A percentile compares a stretch with the other conserved stretches of the same genome.
Evolutionary conservation across 1,140 invertebrate genomes (phyloP).

Genomic region (Olivierus martensii): DNA sequence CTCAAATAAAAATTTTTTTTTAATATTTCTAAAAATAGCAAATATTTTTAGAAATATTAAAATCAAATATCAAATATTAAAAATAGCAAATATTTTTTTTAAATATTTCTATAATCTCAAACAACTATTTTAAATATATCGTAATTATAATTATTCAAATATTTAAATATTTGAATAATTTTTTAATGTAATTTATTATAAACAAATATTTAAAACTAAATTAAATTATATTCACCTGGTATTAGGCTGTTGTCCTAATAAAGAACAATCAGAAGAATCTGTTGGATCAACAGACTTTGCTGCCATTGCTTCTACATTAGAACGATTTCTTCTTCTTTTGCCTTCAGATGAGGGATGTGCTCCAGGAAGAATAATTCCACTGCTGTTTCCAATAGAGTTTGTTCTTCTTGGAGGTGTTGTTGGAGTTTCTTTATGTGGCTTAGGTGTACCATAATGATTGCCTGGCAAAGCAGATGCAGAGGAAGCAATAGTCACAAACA

Average conservation of each 20-base stretch:
- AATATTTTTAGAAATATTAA: too few species aligned
- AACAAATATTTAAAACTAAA: too few species aligned
- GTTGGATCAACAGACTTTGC: conserved; percentile 24
- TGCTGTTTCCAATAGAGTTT: conserved; percentile 14
- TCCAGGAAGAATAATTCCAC: conserved; percentile 32
- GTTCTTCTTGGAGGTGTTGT: conserved; percentile 18
- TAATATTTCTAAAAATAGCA: too few species aligned
- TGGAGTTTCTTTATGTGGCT: conserved; percentile 32
- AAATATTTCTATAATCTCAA: too few species aligned
- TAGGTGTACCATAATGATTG: conserved; percentile 39
- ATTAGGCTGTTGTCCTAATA: not conserved
- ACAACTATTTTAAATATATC: too few species aligned
- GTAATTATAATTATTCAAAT: too few species aligned
- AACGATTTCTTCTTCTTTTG: conserved; percentile 40
- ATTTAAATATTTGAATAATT: too few species aligned
- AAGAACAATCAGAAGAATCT: conserved; percentile 1
- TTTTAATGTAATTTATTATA: too few species aligned
- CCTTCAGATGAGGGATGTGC: conserved; percentile 41
- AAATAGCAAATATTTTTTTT: too few species aligned
- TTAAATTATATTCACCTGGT: not conserved
- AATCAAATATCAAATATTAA: too few species aligned
- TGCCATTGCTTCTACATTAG: conserved; percentile 39
- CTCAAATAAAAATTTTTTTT: too few species aligned
- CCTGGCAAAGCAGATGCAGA: conserved; percentile 23
- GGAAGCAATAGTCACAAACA: too few species aligned